Evolutionary conservation across 2,797 vertebrate genomes (phyloP).

Genomic region (Darevskia mixta): DNA sequence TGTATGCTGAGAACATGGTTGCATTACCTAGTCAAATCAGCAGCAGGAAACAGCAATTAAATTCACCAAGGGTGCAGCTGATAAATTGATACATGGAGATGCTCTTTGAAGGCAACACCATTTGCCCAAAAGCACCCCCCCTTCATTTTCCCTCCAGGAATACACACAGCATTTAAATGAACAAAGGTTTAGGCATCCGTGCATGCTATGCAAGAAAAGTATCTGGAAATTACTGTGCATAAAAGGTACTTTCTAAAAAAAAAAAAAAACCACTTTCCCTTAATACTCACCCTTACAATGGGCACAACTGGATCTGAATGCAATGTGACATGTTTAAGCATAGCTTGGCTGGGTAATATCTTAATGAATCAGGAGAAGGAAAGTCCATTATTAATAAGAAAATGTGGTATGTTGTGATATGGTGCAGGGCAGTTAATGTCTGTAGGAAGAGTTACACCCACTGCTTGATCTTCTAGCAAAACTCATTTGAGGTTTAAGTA

Average conservation of each 20-base stretch:
- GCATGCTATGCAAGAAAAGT: conserved; percentile 58
- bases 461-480: conserved; percentile 35
- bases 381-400: conserved; percentile 41
- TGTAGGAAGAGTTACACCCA: conserved; percentile 61
- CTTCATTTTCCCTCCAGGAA: conserved; percentile 40
- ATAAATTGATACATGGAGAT: conserved; percentile 75
- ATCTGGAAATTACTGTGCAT: background rate
- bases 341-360: conserved; percentile 7
- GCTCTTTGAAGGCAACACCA: conserved; percentile 71
- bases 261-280: conserved; percentile 15
- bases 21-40: conserved; percentile 70
- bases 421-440: conserved; percentile 43
- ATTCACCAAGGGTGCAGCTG: conserved; percentile 62
- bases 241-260: conserved; percentile 40
- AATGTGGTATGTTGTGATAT: conserved; percentile 45
- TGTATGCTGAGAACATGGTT: conserved; percentile 53
- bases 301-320: conserved; percentile 33
- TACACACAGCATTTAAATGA: conserved; percentile 62
- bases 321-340: background rate
- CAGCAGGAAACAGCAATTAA: conserved; percentile 73
- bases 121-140: conserved; percentile 67
- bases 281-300: conserved; percentile 43
- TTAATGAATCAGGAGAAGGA: conserved; percentile 4
- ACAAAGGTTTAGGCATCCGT: conserved; percentile 47
- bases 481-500: conserved; percentile 58